Evolutionary conservation across 1,140 invertebrate species (phyloP).

Genomic region (Bombus polaris): DNA sequence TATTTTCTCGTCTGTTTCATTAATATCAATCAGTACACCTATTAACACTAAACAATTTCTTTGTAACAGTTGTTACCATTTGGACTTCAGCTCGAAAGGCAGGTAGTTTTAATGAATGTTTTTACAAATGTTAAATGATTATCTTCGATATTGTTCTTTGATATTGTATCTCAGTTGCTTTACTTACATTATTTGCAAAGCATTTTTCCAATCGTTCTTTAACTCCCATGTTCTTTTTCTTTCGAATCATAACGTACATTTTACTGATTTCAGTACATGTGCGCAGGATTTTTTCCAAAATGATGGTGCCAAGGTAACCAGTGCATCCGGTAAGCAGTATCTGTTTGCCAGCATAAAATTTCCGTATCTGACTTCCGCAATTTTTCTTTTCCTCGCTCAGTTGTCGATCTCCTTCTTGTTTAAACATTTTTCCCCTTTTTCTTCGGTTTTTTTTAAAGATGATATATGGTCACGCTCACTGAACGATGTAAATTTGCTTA

Average conservation of each 20-base stretch:
- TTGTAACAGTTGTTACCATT: too few species aligned
- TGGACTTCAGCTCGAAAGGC: too few species aligned
- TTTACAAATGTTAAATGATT: too few species aligned
- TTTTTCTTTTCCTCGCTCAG: not conserved
- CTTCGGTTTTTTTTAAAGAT: too few species aligned
- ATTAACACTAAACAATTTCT: too few species aligned
- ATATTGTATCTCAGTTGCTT: not conserved
- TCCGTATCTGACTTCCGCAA: conserved; percentile 64
- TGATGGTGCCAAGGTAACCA: conserved; percentile 85
- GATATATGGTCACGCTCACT: too few species aligned
- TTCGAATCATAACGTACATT: conserved; percentile 85
- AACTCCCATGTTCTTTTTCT: conserved; percentile 81
- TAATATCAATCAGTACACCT: too few species aligned
- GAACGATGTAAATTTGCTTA: too few species aligned
- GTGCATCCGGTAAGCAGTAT: conserved; percentile 75
- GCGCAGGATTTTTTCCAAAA: conserved; percentile 86
- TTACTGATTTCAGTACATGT: conserved; percentile 83
- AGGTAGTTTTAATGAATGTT: too few species aligned
- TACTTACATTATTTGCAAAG: conserved; percentile 71
- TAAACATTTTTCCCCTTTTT: not conserved
- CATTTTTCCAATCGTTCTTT: conserved; percentile 72
- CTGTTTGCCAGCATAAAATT: conserved; percentile 65
- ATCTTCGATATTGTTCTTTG: not conserved
- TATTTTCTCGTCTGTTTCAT: too few species aligned
- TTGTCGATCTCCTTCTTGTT: not conserved